phyloP scores from a whole-genome alignment of 1,140 invertebrate species.

The Callitettix versicolor region DNA sequence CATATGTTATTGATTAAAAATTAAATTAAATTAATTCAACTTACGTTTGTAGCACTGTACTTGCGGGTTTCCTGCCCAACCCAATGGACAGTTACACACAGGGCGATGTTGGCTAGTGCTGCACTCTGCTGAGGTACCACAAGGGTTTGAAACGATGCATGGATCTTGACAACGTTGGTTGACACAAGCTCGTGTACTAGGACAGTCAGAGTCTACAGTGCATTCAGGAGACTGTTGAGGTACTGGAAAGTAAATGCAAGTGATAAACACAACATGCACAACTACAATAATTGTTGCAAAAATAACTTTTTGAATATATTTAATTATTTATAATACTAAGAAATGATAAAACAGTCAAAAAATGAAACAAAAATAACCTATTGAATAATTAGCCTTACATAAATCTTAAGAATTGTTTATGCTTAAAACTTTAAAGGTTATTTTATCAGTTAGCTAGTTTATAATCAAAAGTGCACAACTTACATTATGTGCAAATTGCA shows the following conservation, averaged over 20 bases:
- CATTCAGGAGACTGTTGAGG: constrained; percentile 50
- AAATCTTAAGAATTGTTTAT: too few relatives aligned
- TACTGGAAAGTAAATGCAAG: constrained; percentile 30
- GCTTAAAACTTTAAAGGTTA: too few relatives aligned
- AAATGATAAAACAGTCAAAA: too few relatives aligned
- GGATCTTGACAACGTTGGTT: constrained; percentile 66
- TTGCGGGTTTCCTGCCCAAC: constrained; percentile 79
- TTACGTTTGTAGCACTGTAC: constrained; percentile 76
- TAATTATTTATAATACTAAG: not conserved
- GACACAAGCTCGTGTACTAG: constrained; percentile 64
- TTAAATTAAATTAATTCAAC: constrained; percentile 28
- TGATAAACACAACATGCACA: not conserved
- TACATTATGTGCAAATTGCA: too few relatives aligned
- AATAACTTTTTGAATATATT: not conserved
- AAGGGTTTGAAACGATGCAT: constrained; percentile 61
- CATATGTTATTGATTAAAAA: too few relatives aligned
- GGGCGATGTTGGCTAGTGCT: constrained; percentile 59
- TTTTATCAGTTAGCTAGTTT: too few relatives aligned
- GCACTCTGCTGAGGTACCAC: constrained; percentile 69
- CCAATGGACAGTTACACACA: constrained; percentile 67
- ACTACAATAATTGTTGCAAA: not conserved
- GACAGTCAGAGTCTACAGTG: constrained; percentile 56
- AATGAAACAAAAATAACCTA: not conserved
- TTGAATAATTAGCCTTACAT: not conserved
- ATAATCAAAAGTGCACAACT: too few relatives aligned